phyloP scores from a whole-genome alignment of 2,113 vertebrate genomes.

The Cervus canadensis region DNA sequence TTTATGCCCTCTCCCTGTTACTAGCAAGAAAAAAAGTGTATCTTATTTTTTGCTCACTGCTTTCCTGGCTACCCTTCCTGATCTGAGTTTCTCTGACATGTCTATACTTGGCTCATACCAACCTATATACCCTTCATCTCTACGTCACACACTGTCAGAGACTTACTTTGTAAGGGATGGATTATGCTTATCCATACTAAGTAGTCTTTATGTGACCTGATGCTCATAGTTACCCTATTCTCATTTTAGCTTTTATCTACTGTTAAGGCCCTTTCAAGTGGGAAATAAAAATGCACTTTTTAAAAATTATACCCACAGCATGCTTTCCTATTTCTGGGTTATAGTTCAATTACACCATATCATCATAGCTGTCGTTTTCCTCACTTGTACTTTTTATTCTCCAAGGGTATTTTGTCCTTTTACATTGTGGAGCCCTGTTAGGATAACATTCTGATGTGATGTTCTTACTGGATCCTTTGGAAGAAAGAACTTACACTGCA shows the following conservation, averaged over 20 bases:
- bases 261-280: neutral
- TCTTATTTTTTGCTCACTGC: neutral
- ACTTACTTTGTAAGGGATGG: neutral
- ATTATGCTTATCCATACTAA: neutral
- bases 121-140: neutral
- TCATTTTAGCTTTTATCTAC: neutral
- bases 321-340: constrained; percentile 61
- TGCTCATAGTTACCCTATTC: neutral
- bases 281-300: neutral
- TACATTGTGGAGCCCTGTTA: constrained; percentile 73
- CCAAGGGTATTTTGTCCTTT: constrained; percentile 60
- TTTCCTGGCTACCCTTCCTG: neutral
- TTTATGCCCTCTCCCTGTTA: neutral
- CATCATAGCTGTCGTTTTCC: constrained; percentile 73
- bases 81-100: neutral
- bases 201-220: neutral
- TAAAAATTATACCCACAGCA: neutral
- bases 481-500: constrained; percentile 44
- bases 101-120: accelerated
- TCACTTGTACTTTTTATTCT: constrained; percentile 77
- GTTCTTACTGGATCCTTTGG: constrained; percentile 76
- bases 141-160: neutral
- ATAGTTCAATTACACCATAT: constrained; percentile 61
- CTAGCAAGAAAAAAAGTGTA: neutral
- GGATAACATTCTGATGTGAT: constrained; percentile 82